A percentile compares a stretch with the other conserved stretches of the same genome.
These are phyloP conservation scores for Cyphomyrus discorhynchus DNA, from an alignment of 2,113 vertebrate genomes.

Conservation along the genomic window DNA sequence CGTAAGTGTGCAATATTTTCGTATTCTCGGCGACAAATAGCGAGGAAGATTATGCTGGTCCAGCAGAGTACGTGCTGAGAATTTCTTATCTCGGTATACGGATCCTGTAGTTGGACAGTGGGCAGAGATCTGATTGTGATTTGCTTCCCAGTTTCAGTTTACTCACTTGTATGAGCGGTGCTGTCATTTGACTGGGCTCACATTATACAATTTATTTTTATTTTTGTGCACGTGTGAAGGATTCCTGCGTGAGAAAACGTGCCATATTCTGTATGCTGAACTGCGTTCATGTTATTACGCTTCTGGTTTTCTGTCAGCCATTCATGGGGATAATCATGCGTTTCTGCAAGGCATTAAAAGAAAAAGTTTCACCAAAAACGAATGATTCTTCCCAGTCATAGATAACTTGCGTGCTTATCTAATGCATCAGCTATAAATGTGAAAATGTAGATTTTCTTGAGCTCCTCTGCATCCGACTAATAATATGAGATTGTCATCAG, in stretches of 20 bases:
- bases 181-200: background rate
- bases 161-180: background rate
- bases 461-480: background rate
- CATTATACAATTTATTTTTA: background rate
- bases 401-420: no score
- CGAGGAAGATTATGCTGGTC: background rate
- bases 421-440: background rate
- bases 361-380: background rate
- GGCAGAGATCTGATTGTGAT: background rate
- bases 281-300: background rate
- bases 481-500: background rate
- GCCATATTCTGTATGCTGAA: background rate
- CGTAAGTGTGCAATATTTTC: conserved; percentile 53
- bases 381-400: background rate
- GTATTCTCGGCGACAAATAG: background rate
- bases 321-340: background rate
- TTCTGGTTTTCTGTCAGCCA: background rate
- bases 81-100: background rate
- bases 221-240: background rate
- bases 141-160: background rate
- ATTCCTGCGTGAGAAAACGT: background rate
- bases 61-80: background rate
- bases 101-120: background rate
- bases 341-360: background rate
- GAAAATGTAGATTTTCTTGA: background rate